Percentiles rank a stretch among this genome's conserved stretches.
phyloP scores from a whole-genome alignment of 37 sponge, comb jelly and placozoan genomes.

The Petrosia ficiformis region DNA sequence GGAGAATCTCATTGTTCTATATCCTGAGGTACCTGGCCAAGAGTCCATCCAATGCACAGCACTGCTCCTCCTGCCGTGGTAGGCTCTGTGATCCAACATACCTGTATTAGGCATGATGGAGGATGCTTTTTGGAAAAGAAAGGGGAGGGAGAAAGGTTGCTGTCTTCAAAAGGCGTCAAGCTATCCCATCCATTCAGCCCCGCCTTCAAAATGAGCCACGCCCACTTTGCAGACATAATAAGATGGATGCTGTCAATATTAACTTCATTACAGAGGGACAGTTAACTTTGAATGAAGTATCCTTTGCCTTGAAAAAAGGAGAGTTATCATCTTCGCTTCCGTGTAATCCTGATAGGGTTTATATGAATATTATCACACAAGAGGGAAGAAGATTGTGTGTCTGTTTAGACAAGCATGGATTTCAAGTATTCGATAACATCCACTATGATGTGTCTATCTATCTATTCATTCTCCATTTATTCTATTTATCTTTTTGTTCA shows the following conservation, averaged over 20 bases:
- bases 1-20: conserved; percentile 50
- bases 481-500: too few relatives aligned
- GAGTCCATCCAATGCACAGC: conserved; percentile 61
- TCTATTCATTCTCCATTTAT: background rate
- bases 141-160: background rate
- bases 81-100: conserved; percentile 77
- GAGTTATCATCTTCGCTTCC: conserved; percentile 9
- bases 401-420: conserved; percentile 27
- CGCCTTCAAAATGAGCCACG: background rate
- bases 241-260: background rate
- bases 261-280: background rate
- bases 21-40: conserved; percentile 70
- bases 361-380: conserved; percentile 43
- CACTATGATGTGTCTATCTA: background rate
- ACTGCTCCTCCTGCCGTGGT: background rate
- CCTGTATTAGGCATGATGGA: conserved; percentile 84
- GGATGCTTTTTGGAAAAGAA: background rate
- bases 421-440: conserved; percentile 27
- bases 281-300: background rate
- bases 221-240: background rate
- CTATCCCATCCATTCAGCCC: background rate
- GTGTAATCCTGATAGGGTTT: conserved; percentile 3
- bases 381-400: conserved; percentile 32
- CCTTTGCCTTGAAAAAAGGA: conserved; percentile 30
- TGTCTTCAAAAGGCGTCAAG: background rate